Base-by-base conservation (phyloP, 2,113 vertebrate species). In the Benthochromis sp. region DNA sequence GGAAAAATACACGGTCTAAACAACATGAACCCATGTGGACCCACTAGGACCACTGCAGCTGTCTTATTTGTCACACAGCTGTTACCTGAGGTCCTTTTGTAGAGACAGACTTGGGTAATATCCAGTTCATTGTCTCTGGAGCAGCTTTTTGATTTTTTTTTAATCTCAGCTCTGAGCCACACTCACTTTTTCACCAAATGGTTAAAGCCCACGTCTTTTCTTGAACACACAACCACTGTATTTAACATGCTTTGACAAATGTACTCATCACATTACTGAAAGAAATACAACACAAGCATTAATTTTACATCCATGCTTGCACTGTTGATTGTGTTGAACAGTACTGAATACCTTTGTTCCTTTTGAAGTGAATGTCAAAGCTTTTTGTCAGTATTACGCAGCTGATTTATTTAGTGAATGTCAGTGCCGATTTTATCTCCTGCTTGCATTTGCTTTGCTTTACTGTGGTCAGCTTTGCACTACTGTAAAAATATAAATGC, bases 361-460 rank as follows among this genome's bases (percentile, higher is more conserved):
- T 87, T 84, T 78, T 86, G 61, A 89, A 76, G 88, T 94, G 90
- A 93, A 93, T 83, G 88, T 94, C 29, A 9, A 85, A 45, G 86
- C 90, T 93, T 88, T 73, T 81, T 21, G 86, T 92, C 89, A 80
- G 84, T 93, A 86, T 92, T 90, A 84, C 31, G 29, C 86, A 84
- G 87, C 76, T 21, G 76, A 92, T 93, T 88, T 85, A 86, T 91
- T 93, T 83, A 71, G 69, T 91, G 82, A 93, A 86, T 89, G 91
- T 93, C 84, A 82, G 43, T 4, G n/a, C 84, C 61, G 80, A 29
- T 83, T 92, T 82, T 45, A 87, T 87, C 52, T 82, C 84, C 66
- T 82, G 87, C 86, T 91, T 87, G 80, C 53, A 7, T 82, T 89
- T 55, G 38, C 80, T 91, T 94, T 83, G 54, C 86, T 92, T 87